Evolutionary conservation across 2,113 vertebrate species (phyloP).

Genomic region (Corydoras sp.): DNA sequence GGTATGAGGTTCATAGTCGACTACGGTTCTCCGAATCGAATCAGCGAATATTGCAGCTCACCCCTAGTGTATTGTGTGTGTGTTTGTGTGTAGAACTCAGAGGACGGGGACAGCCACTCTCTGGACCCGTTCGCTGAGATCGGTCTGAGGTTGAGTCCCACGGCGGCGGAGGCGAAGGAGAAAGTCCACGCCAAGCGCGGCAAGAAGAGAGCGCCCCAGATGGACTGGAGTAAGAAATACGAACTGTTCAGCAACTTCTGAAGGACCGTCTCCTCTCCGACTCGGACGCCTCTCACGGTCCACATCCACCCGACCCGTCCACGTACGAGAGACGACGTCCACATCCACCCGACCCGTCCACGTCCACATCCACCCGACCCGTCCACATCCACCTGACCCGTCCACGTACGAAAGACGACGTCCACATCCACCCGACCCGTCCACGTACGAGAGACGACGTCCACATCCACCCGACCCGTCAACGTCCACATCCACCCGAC

Average conservation of each 20-base stretch:
- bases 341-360: too few relatives aligned
- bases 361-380: too few relatives aligned
- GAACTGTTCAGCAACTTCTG: slow-evolving; percentile 98
- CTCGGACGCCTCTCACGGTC: neutral
- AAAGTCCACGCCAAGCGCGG: slow-evolving; percentile 82
- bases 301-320: neutral
- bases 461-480: too few relatives aligned
- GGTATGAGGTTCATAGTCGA: too few relatives aligned
- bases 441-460: too few relatives aligned
- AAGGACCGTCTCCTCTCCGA: slow-evolving; percentile 39
- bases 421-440: too few relatives aligned
- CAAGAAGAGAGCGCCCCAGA: slow-evolving; percentile 87
- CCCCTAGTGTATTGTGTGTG: slow-evolving; percentile 5
- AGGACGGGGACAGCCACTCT: slow-evolving; percentile 64
- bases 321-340: too few relatives aligned
- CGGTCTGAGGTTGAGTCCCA: slow-evolving; percentile 83
- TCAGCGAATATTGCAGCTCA: too few relatives aligned
- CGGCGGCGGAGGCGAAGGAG: slow-evolving; percentile 88
- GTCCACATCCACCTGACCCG: too few relatives aligned
- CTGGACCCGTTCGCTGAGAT: slow-evolving; percentile 89
- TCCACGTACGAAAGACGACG: too few relatives aligned
- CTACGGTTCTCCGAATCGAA: too few relatives aligned
- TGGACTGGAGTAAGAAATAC: slow-evolving; percentile 97
- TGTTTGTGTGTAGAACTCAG: slow-evolving; percentile 49
- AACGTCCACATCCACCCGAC: too few relatives aligned